Percentiles rank a stretch among this genome's conserved stretches.
phyloP scores from a whole-genome alignment of 2,888 invertebrate species.

The Drosophila tanythrix region DNA sequence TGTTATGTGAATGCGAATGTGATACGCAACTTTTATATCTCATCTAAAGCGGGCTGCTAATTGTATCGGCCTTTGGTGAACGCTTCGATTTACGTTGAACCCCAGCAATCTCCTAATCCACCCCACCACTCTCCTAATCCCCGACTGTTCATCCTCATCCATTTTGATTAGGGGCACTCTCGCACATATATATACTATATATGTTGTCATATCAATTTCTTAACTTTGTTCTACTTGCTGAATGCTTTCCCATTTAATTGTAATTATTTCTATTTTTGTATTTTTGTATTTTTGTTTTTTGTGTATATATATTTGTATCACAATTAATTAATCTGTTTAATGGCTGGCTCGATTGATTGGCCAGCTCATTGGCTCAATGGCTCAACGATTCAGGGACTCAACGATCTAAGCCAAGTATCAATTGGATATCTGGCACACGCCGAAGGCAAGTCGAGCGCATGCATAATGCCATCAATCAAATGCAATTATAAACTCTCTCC shows the following conservation, averaged over 20 bases:
- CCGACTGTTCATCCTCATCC: constrained; percentile 37
- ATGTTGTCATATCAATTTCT: constrained; percentile 51
- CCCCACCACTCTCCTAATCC: neutral
- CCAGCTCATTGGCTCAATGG: constrained; percentile 47
- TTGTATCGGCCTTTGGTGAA: constrained; percentile 57
- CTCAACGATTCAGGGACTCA: constrained; percentile 10
- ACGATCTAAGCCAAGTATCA: neutral
- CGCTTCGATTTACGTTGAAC: constrained; percentile 47
- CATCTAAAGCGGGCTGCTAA: constrained; percentile 69
- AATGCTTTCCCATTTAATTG: constrained; percentile 10
- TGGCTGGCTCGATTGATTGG: constrained; percentile 56
- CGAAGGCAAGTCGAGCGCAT: constrained; percentile 39
- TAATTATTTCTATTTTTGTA: constrained; percentile 16
- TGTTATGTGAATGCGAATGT: constrained; percentile 7
- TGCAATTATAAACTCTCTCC: constrained; percentile 69
- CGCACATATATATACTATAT: neutral
- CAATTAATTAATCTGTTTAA: constrained; percentile 77
- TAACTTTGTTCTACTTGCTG: constrained; percentile 32
- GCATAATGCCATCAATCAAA: constrained; percentile 76
- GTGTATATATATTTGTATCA: constrained; percentile 60
- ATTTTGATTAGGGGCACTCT: constrained; percentile 45
- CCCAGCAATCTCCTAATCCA: constrained; percentile 8
- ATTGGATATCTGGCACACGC: constrained; percentile 1
- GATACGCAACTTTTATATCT: constrained; percentile 62
- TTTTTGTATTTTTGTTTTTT: constrained; percentile 11